A percentile compares a stretch with the other conserved stretches of the same genome.
These are phyloP conservation scores for Pitta sordida DNA, from an alignment of 2,113 vertebrate genomes.

Conservation along the genomic window DNA sequence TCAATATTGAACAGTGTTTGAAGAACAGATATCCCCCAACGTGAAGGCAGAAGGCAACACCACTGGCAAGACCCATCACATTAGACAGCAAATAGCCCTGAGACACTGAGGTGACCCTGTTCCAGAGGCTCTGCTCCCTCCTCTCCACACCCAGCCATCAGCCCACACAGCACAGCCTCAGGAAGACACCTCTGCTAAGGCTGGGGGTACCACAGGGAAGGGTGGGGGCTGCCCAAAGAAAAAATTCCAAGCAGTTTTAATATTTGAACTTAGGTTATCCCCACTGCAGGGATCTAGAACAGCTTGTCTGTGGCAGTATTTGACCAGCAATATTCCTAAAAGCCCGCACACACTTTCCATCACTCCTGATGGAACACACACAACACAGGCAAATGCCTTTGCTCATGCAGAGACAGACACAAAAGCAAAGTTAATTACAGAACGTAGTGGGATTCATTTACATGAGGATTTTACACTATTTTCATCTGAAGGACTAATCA, in stretches of 20 bases:
- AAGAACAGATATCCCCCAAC: not conserved
- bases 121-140: not conserved
- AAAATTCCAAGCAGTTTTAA: not conserved
- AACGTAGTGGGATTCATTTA: not conserved
- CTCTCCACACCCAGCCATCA: not conserved
- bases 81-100: not conserved
- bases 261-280: not conserved
- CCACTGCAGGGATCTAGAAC: not conserved
- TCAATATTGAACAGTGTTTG: not conserved
- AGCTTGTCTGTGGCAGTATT: not conserved
- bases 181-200: not conserved
- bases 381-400: not conserved
- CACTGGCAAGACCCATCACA: not conserved
- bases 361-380: not conserved
- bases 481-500: not conserved
- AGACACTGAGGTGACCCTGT: not conserved
- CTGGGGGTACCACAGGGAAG: accelerated
- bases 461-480: not conserved
- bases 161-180: not conserved
- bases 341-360: not conserved
- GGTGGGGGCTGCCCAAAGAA: not conserved
- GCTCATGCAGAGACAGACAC: not conserved
- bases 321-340: not conserved
- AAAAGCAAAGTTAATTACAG: not conserved
- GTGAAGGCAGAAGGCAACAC: not conserved